Evolutionary conservation across 2,797 vertebrate species (phyloP).

Genomic region (Sebastes itinus): DNA sequence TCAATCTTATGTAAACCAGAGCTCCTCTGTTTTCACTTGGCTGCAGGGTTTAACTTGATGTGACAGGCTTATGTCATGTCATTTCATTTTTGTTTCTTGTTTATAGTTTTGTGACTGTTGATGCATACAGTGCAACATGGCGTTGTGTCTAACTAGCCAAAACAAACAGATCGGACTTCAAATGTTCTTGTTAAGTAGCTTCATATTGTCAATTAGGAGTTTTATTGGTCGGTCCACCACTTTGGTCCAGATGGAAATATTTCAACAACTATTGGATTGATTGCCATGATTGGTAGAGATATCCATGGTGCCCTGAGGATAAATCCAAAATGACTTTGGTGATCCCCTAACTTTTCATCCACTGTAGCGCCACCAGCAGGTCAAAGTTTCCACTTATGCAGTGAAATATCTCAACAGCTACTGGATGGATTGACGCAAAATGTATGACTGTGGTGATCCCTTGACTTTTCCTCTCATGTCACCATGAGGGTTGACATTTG

Average conservation of each 20-base stretch:
- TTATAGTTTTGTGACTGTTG: neutral
- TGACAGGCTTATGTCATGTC: constrained; percentile 22
- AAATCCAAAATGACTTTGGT: neutral
- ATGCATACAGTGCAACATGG: neutral
- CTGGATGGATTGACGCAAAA: neutral
- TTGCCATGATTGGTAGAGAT: neutral
- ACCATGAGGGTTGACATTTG: neutral
- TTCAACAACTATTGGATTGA: neutral
- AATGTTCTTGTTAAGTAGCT: neutral
- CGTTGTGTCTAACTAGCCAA: neutral
- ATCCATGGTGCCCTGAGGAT: neutral
- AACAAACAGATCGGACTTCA: neutral
- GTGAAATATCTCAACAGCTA: neutral
- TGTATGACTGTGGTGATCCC: neutral
- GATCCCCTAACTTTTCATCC: neutral
- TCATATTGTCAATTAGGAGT: neutral
- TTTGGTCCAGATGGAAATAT: neutral
- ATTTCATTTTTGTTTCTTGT: constrained; percentile 6
- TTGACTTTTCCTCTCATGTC: neutral
- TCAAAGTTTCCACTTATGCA: neutral
- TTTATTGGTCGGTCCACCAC: neutral
- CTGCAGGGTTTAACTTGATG: constrained; percentile 11
- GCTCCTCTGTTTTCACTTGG: constrained; percentile 18
- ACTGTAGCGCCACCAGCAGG: neutral
- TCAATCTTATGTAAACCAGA: constrained; percentile 50